Conservation (phyloP, 2,113 vertebrate genomes). For the Ictidomys tridecemlineatus region DNA sequence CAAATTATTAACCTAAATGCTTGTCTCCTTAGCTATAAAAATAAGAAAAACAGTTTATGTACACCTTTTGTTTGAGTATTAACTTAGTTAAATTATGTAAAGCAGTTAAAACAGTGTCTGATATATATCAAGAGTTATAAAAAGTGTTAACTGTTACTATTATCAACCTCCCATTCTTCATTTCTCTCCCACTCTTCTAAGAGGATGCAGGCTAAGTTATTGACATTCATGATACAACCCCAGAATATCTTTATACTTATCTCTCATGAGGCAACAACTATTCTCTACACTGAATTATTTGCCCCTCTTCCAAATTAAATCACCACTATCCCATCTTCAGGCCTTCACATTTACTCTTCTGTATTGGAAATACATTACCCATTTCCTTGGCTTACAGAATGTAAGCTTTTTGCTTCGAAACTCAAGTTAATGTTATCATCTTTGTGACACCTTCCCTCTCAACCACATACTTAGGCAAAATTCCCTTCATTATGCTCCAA, state of each 20-base stretch:
- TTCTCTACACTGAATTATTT: neutral
- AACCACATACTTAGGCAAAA: neutral
- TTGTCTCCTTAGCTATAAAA: neutral
- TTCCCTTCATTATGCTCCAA: neutral
- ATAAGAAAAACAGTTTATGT: neutral
- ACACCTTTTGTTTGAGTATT: neutral
- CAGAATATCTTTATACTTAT: neutral
- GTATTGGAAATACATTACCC: neutral
- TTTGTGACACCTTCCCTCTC: conserved; percentile 1
- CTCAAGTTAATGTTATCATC: too few relatives aligned
- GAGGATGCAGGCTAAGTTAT: neutral
- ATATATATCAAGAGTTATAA: neutral
- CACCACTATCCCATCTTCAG: neutral
- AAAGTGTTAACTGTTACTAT: neutral
- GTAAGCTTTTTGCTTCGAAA: neutral
- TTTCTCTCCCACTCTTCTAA: neutral
- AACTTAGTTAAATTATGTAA: neutral
- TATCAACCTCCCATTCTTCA: neutral
- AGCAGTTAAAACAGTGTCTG: neutral
- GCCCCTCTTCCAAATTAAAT: neutral
- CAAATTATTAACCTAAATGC: neutral
- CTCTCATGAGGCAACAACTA: neutral
- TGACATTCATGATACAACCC: neutral
- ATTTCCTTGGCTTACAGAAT: neutral
- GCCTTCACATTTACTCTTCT: neutral